Conservation (phyloP, 2,888 invertebrate genomes). For the Athalia circularis region DNA sequence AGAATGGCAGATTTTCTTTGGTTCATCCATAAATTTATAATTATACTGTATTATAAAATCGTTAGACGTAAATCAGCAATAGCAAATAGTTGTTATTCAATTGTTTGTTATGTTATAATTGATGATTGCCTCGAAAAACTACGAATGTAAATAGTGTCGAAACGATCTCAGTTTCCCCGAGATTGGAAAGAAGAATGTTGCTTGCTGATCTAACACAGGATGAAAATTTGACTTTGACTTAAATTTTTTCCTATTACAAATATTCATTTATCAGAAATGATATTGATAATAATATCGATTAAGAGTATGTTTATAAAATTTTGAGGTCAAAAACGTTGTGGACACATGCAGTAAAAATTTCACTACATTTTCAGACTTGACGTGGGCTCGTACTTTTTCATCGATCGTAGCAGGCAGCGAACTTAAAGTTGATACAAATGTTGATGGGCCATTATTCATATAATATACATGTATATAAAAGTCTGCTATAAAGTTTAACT, state of each 20-base stretch:
- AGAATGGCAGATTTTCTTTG: conserved; percentile 15
- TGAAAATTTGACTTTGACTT: not conserved
- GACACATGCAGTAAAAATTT: conserved; percentile 1
- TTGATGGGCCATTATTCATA: conserved; percentile 22
- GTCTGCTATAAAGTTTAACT: conserved; percentile 14
- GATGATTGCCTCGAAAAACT: conserved; percentile 11
- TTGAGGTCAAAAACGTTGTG: conserved; percentile 12
- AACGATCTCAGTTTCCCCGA: conserved; percentile 13
- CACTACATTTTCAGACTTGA: conserved; percentile 19
- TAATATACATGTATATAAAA: conserved; percentile 11
- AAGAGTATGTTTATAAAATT: conserved; percentile 19
- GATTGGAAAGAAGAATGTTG: conserved; percentile 35
- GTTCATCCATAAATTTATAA: conserved; percentile 21
- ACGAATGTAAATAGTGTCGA: conserved; percentile 34
- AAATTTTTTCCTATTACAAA: not conserved
- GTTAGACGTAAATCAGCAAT: not conserved
- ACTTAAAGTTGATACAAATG: conserved; percentile 23
- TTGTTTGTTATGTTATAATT: not conserved
- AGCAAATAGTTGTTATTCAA: conserved; percentile 3
- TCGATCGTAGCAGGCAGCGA: conserved; percentile 24
- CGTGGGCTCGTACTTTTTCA: not conserved
- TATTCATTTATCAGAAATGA: not conserved
- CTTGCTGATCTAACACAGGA: conserved; percentile 14
- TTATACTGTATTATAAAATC: not conserved
- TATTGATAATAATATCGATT: not conserved